These are phyloP conservation scores for Notechis scutatus DNA, from an alignment of 2,113 vertebrate genomes.

Conservation along the genomic window DNA sequence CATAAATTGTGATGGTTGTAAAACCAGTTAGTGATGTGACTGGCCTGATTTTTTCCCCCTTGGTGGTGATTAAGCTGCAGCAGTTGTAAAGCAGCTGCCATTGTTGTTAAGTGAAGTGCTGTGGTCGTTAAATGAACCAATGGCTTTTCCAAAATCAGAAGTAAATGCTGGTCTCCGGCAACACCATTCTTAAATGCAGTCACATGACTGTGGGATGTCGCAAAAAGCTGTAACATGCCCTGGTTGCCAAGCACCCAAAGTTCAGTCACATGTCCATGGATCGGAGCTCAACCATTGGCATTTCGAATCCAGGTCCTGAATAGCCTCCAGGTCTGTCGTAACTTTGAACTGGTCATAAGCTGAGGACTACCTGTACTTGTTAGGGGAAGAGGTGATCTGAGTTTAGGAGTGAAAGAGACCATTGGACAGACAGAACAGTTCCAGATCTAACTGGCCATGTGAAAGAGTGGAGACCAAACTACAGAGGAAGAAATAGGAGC, in stretches of 20 bases:
- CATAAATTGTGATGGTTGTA: background rate
- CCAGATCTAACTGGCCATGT: background rate
- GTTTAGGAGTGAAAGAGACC: too few relatives aligned
- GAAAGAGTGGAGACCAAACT: background rate
- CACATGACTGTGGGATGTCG: background rate
- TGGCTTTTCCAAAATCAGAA: background rate
- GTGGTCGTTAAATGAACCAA: background rate
- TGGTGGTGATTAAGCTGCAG: background rate
- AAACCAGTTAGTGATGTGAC: background rate
- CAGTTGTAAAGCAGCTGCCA: background rate
- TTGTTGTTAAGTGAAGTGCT: background rate
- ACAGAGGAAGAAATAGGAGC: background rate
- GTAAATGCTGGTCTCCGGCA: background rate
- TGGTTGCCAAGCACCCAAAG: background rate
- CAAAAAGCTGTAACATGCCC: background rate
- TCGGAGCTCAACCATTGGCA: background rate
- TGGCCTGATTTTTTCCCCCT: background rate
- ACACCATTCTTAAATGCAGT: background rate
- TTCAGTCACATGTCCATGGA: background rate
- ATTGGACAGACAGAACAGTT: background rate
- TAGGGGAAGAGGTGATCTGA: background rate
- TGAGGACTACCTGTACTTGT: background rate
- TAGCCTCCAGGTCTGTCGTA: background rate
- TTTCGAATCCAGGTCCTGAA: background rate
- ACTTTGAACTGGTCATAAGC: background rate